Evolutionary conservation across 2,797 vertebrate species (phyloP), one percentile per base, ranked within the genome.

Genomic region (Danio albolineatus): DNA sequence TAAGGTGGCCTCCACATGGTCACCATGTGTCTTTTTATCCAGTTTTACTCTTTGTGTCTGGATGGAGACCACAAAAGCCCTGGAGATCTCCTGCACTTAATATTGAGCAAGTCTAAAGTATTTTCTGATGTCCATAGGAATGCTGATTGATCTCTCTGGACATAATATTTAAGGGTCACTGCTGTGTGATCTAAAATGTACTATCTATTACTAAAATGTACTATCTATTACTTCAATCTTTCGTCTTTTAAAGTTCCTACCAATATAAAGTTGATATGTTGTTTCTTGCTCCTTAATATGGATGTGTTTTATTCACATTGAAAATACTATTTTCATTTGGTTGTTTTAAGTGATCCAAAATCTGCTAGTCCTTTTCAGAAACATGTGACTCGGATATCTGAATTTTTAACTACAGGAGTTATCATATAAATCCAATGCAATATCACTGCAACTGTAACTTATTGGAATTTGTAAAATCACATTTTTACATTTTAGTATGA

Each of bases 1-100:
- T 93, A 92, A 89, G 86, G 86, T 86, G 89, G 88, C 86, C 80
- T 87, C 82, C 89, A 92, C 86, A 91, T 91, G 88, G 83, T 77
- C 51, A 83, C 70, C 85, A 87, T 87, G 87, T 89, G 87, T 83
- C 81, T 87, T 69, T 84, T 51, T 67, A 82, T 86, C 71, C 48
- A 59, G 71, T 49, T 83, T 21, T 74, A 70, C 66, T 51, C 17
- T 66, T 73, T 75, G 43, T 62, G 60, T 13, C 70, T 80, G 16
- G 61, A 79, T 60, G 59, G 73, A 71, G 78, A 81, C 59, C 80
- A 79, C 39, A 67, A 69, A 48, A 72, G 41, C 59, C 61, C 60
- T 53, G 13, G 56, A 76, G 72, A 81, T 71, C 80, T 75, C 43
- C 41, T 60, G 61, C 38, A 51, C 39, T 70, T 73, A 65, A 79